phyloP scores from a whole-genome alignment of 2,113 vertebrate species.

The Grammomys dolichurus region DNA sequence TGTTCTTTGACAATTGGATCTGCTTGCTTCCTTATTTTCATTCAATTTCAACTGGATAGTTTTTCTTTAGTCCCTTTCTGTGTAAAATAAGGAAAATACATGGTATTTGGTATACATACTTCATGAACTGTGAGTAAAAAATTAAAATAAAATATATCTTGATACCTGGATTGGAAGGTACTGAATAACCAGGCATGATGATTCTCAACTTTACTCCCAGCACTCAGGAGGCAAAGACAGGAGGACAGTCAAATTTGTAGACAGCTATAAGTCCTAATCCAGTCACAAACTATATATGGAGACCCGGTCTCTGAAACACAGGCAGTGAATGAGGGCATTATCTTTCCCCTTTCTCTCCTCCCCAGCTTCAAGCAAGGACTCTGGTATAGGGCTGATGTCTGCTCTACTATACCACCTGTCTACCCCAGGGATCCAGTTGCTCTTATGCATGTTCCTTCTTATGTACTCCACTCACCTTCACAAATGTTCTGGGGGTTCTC shows the following conservation, averaged over 20 bases:
- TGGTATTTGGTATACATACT: background rate
- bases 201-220: background rate
- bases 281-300: background rate
- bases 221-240: background rate
- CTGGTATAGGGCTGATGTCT: background rate
- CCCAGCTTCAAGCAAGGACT: background rate
- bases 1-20: background rate
- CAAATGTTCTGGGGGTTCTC: background rate
- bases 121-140: background rate
- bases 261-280: background rate
- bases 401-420: no score
- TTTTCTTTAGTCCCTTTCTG: background rate
- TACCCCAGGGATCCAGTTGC: background rate
- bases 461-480: rapidly evolving
- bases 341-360: background rate
- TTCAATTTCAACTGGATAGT: background rate
- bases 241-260: background rate
- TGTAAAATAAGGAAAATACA: conserved; percentile 19
- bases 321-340: no score
- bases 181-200: background rate
- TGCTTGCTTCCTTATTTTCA: background rate
- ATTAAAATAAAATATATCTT: background rate
- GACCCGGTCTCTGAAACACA: background rate
- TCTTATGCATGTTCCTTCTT: background rate
- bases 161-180: background rate